Evolutionary conservation across 1,140 invertebrate species (phyloP).

Genomic region (Chrysoperla carnea): DNA sequence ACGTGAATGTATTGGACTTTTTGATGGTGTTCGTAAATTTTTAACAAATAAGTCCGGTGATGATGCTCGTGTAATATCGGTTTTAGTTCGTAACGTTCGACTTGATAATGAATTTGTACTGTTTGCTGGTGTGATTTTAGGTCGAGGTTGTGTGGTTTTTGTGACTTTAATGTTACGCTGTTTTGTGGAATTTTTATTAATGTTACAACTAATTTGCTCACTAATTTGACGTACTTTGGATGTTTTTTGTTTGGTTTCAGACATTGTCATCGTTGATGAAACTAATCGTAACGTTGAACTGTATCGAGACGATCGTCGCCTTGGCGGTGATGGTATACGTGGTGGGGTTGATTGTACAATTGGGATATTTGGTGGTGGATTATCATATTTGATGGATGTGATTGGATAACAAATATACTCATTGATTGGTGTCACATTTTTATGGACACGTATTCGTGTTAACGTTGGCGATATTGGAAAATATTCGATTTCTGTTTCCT

Average conservation of each 20-base stretch:
- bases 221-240: conserved; percentile 34
- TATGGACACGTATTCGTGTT: conserved; percentile 60
- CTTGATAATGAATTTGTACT: too few species aligned
- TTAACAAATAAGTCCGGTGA: too few species aligned
- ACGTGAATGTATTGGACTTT: too few species aligned
- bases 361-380: conserved; percentile 24
- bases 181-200: conserved; percentile 27
- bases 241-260: conserved; percentile 16
- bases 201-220: conserved; percentile 35
- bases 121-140: conserved; percentile 2
- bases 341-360: conserved; percentile 28
- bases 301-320: conserved; percentile 51
- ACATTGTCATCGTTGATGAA: conserved; percentile 24
- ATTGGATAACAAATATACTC: conserved; percentile 41
- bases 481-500: conserved; percentile 56
- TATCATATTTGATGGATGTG: conserved; percentile 24
- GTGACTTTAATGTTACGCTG: conserved; percentile 17
- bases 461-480: conserved; percentile 62
- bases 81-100: too few species aligned
- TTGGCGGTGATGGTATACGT: conserved; percentile 41
- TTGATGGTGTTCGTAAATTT: too few species aligned
- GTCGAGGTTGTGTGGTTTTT: conserved; percentile 12
- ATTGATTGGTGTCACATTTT: conserved; percentile 26
- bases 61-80: too few species aligned
- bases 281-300: conserved; percentile 48